Conservation (phyloP, 2,113 vertebrate species). For the Dinomys branickii region DNA sequence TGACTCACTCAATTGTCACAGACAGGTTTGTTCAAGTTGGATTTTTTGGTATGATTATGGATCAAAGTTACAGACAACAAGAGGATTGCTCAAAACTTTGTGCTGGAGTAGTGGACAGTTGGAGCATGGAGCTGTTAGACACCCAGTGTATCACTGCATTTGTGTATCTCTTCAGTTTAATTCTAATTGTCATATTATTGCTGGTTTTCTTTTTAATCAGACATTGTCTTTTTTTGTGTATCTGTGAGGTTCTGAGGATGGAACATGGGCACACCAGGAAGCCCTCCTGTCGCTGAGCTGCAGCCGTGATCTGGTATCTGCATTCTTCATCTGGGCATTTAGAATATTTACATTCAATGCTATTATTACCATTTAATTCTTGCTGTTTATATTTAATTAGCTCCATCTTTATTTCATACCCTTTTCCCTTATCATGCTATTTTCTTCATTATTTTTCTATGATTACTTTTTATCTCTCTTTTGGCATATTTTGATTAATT, state of each 20-base stretch:
- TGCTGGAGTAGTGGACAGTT: background rate
- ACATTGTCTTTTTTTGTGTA: background rate
- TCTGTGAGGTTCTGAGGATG: background rate
- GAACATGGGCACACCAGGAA: background rate
- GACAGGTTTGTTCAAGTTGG: background rate
- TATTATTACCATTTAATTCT: background rate
- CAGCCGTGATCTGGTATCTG: background rate
- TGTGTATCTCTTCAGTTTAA: background rate
- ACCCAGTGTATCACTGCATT: background rate
- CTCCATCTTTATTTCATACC: background rate
- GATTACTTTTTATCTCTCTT: background rate
- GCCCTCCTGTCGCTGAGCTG: background rate
- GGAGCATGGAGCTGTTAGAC: background rate
- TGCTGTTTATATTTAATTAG: background rate
- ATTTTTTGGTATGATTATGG: background rate
- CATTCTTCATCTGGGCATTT: background rate
- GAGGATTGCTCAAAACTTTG: background rate
- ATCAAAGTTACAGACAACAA: background rate
- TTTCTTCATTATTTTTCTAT: background rate
- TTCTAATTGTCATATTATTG: background rate
- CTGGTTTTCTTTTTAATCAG: background rate
- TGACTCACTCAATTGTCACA: background rate
- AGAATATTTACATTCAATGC: background rate
- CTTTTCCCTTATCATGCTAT: background rate
- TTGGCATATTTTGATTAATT: background rate